Evolutionary conservation across 2,113 vertebrate genomes (phyloP), one percentile per base, ranked within the genome.

Genomic region (Phoxinus phoxinus): DNA sequence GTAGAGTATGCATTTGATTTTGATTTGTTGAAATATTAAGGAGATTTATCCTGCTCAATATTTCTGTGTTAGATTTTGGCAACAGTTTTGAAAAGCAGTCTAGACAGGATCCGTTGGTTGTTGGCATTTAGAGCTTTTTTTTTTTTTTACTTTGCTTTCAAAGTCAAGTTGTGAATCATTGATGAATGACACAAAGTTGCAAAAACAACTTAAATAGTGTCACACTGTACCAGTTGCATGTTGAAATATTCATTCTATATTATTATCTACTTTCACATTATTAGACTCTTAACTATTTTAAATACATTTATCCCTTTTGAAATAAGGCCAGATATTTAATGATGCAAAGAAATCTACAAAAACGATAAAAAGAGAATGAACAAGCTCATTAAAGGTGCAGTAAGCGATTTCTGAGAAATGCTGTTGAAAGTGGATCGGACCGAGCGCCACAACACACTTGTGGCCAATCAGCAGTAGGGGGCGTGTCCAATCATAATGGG

Each of bases 21-120:
- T 58, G 59, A 85, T 76, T 83, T 44, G 56, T 72, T 83, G 69
- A 23, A 88, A 85, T 35, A 85, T 83, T 82, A 44, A 78, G 23
- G 12, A 83, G 30, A 63, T 82, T 77, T 32, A 32, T 71, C 11
- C 59, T 12, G 32, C 72, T 21, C 37, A 69, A 32, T 23, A 10
- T 46, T 8, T 19, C 12, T 44, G 25, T 25, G 58, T 81, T 63
- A 44, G 75, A 65, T 79, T 75, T 79, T 32, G 71, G 46, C 51
- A 44, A 35, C 23, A 21, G 71, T 21, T 67, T 76, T 21, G 10
- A 48, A 27, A 84, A 51, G 71, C 17, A 58, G 32, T 15, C 30
- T 32, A 78, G 76, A 58, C 75, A 37, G 51, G 53, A 59, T 59
- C 32, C n/a, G 75, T 58, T n/a, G 2, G 30, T 23, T 46, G 32